These are phyloP conservation scores for Aphelocoma coerulescens DNA, from an alignment of 2,113 vertebrate species.

Conservation along the genomic window DNA sequence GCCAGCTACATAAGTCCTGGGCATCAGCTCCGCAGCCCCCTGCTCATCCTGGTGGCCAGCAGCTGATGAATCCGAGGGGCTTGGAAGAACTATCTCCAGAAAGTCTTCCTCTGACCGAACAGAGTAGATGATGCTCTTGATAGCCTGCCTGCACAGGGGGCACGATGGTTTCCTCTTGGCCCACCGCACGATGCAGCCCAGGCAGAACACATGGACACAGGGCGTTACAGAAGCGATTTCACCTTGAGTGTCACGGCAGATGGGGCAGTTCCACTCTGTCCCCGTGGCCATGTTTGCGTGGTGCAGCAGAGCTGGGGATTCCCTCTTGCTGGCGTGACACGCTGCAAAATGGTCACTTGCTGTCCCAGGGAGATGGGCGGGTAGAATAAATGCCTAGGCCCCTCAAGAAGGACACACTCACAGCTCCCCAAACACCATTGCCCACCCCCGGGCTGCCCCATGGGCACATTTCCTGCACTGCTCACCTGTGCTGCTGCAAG, in stretches of 20 bases:
- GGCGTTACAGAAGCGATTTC: background rate
- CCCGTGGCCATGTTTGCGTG: background rate
- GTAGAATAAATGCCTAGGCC: background rate
- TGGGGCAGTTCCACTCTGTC: background rate
- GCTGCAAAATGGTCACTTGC: background rate
- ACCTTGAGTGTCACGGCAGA: background rate
- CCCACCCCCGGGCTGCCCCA: background rate
- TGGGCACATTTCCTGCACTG: background rate
- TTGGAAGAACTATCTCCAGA: background rate
- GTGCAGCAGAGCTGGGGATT: background rate
- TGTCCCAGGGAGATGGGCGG: background rate
- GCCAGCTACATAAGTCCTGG: background rate
- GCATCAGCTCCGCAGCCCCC: accelerated
- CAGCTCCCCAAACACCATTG: accelerated
- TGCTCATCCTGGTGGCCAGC: background rate
- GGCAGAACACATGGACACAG: background rate
- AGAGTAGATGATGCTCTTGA: background rate
- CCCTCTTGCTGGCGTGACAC: background rate
- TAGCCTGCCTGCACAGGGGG: background rate
- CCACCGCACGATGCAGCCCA: background rate
- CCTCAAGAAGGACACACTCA: background rate
- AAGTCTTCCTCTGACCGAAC: background rate
- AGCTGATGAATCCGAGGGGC: accelerated
- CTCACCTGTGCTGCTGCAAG: background rate
- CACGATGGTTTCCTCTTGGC: background rate